Base-by-base conservation (phyloP, 2,113 vertebrate genomes). In the Rhinoderma darwinii region DNA sequence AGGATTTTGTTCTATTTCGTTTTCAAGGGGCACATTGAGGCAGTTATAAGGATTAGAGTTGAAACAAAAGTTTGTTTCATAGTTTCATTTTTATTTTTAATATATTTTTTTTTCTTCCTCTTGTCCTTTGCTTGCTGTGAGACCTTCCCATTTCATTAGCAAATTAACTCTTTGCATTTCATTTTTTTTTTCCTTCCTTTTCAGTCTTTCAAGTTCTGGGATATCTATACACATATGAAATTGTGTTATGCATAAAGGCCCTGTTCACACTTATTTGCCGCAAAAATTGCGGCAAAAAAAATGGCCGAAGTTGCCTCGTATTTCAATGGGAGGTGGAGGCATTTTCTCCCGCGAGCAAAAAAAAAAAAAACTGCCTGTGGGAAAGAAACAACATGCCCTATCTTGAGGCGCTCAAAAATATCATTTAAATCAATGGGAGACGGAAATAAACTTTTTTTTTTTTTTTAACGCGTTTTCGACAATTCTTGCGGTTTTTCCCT, bases 1-100 rank as follows among this genome's bases (percentile, higher is more conserved):
- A 89, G 91, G 91, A 89, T 90, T n/a, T 91, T 89, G 87, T 89
- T 90, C 5, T 86, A 30, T 79, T 22, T 70, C 59, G n/a, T 88
- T 90, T 89, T 75, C 70, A 35, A 82, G 87, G 61, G 88, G 84
- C 54, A 0, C 0, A 5, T 50, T 59, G 88, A 86, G 50, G 83
- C 89, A 0, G 35, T 66, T 0, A 87, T 66, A 87, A 84, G 59
- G 81, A 88, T 86, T 87, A 76, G 15, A 30, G 39, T 87, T 82
- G 50, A 87, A 87, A 87, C 86, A 87, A 87, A 87, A 87, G 86
- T 87, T 87, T 25, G 80, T 87, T 87, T 87, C 68, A 87, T 87
- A 18, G 68, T 72, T 72, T 41, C 5, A 3, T 25, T 41, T 72
- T 86, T 68, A 51, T 82, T 81, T 37, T 54, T 79, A n/a, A n/a